Percentiles rank a stretch among this genome's conserved stretches.
phyloP scores from a whole-genome alignment of 2,797 vertebrate species.

The Orestias chungarensis region DNA sequence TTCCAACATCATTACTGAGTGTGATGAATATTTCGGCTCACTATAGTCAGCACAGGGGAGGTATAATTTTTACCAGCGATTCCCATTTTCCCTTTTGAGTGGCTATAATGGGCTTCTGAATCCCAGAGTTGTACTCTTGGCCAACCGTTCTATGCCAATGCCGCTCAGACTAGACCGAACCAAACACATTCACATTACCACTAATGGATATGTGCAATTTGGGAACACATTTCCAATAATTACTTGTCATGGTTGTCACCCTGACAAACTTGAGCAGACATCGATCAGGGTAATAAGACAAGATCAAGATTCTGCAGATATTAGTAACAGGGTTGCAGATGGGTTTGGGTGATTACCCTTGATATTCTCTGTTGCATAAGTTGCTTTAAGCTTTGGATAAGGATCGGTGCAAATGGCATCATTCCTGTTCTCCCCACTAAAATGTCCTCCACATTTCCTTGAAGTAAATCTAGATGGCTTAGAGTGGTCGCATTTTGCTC shows the following conservation, averaged over 20 bases:
- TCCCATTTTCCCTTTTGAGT: conserved; percentile 59
- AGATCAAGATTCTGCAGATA: conserved; percentile 63
- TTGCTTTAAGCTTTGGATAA: conserved; percentile 62
- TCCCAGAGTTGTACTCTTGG: conserved; percentile 66
- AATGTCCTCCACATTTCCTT: conserved; percentile 72
- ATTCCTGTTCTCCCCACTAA: conserved; percentile 53
- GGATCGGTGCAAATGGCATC: conserved; percentile 57
- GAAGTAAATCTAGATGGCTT: conserved; percentile 74
- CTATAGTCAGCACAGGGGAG: conserved; percentile 42
- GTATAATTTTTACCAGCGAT: conserved; percentile 53
- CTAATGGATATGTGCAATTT: conserved; percentile 71
- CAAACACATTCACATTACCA: conserved; percentile 69
- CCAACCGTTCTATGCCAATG: conserved; percentile 61
- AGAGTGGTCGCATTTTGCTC: conserved; percentile 66
- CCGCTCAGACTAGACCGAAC: conserved; percentile 72
- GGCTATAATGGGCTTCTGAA: conserved; percentile 52
- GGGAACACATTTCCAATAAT: conserved; percentile 67
- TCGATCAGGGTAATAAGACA: conserved; percentile 66
- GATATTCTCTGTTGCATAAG: conserved; percentile 65
- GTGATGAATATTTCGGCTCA: conserved; percentile 74
- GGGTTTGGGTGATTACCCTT: conserved; percentile 60
- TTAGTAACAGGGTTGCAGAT: conserved; percentile 53
- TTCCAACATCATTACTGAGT: conserved; percentile 65
- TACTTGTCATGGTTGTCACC: conserved; percentile 49
- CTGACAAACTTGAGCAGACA: conserved; percentile 58